Evolutionary conservation across 1,140 invertebrate species (phyloP).

Genomic region (Monomorium pharaonis): DNA sequence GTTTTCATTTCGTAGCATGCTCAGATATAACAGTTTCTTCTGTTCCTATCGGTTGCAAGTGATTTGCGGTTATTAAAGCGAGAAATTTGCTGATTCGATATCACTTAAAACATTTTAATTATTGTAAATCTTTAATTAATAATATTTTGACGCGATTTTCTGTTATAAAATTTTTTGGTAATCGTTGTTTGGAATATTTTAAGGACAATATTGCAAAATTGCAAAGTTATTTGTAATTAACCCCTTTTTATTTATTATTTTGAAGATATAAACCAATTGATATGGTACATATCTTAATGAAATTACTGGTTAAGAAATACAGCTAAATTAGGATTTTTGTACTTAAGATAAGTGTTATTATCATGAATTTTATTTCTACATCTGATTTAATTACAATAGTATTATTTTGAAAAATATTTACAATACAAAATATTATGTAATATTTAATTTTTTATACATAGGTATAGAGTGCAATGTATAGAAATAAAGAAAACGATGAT

Average conservation of each 20-base stretch:
- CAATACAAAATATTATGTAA: neutral
- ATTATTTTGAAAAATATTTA: neutral
- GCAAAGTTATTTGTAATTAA: neutral
- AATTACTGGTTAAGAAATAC: neutral
- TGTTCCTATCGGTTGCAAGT: neutral
- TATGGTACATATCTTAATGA: neutral
- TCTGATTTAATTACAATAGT: neutral
- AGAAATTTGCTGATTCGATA: neutral
- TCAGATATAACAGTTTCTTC: neutral
- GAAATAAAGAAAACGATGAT: too few relatives aligned
- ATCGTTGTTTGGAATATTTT: neutral
- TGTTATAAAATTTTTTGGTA: neutral
- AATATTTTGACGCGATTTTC: neutral
- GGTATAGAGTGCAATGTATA: too few relatives aligned
- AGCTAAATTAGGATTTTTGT: neutral
- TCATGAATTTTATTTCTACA: neutral
- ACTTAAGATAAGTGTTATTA: too few relatives aligned
- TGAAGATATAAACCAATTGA: neutral
- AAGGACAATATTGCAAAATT: neutral
- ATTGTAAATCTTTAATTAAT: neutral
- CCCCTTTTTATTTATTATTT: neutral
- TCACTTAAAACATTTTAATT: conserved; percentile 1
- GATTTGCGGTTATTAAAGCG: neutral
- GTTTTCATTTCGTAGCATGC: conserved; percentile 19
- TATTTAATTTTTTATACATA: neutral